Conservation (phyloP, 2,797 vertebrate genomes). For the Darevskia nairensis region DNA sequence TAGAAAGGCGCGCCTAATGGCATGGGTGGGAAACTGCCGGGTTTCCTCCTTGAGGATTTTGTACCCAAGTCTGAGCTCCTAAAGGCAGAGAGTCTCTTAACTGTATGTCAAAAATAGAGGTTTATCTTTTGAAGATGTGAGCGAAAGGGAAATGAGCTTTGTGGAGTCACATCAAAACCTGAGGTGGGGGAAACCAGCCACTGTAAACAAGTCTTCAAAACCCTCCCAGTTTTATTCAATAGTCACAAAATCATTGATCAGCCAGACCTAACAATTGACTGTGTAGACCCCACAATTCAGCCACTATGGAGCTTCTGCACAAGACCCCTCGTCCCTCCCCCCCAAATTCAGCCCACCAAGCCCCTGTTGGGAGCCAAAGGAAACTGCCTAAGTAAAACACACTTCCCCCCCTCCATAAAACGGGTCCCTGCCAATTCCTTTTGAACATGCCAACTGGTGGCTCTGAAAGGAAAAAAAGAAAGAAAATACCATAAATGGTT, state of each 20-base stretch:
- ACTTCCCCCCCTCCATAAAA: conserved; percentile 26
- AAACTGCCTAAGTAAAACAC: conserved; percentile 58
- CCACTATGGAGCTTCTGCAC: not conserved
- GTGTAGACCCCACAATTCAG: conserved; percentile 22
- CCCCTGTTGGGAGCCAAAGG: conserved; percentile 37
- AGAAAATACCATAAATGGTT: conserved; percentile 23
- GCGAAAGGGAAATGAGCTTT: not conserved
- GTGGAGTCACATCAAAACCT: not conserved
- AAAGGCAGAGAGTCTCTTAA: not conserved
- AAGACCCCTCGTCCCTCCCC: not conserved
- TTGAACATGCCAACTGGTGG: conserved; percentile 18
- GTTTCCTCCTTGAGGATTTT: not conserved
- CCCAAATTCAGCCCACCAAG: conserved; percentile 1
- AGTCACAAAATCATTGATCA: conserved; percentile 46
- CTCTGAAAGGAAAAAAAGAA: conserved; percentile 2
- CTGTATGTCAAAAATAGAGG: not conserved
- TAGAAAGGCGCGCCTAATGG: not conserved
- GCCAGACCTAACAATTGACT: conserved; percentile 32
- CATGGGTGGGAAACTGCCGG: not conserved
- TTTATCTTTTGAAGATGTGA: not conserved
- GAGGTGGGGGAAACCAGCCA: conserved; percentile 10
- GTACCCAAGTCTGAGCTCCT: not conserved
- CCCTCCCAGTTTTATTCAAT: conserved; percentile 63
- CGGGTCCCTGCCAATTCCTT: conserved; percentile 56
- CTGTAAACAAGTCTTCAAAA: conserved; percentile 39